Evolutionary conservation across 1,140 invertebrate genomes (phyloP), one percentile per base, ranked within the genome.

Genomic region (Microplitis mediator): DNA sequence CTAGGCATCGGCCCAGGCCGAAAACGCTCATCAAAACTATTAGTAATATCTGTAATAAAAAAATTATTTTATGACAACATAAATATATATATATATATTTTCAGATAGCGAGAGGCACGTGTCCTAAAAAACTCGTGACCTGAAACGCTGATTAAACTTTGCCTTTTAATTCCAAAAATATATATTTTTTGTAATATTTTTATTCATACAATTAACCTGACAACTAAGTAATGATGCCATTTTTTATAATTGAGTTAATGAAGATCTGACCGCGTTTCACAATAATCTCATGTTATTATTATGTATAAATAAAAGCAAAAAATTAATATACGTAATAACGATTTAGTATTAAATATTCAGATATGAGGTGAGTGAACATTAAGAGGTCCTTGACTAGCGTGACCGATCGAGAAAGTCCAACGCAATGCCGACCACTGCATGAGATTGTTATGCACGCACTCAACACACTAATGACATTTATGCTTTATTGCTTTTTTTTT

Each of bases 401-500:
- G 65, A 74, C 71, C 76, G 69, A 79, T 80, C 74, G 79, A 80
- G 83, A 85, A 83, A 85, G 81, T 82, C 70, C 73, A 80, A 62
- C 66, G 67, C 54, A 67, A 62, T 61, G 45, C 31, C 32, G 51
- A 36, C 23, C 23, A 23, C 23, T 23, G 23, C 23, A 23, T 23
- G 65, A 63, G 56, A 69, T 70, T 71, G 77, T 78, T 78, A 72
- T 65, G 39, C 62, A 76, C 16, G 58, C 67, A 70, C 51, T 79
- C 67, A 78, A 74, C 77, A 77, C 34, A 34, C n/a, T 67, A 58
- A 14, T 61, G 16, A 61, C 70, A 3, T 14, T 60, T 69, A 23
- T 58, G 35, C 13, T 58, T 56, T 3, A 58, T 13, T 69, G 4
- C n/a, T 8, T 58, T 58, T 16, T 58, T 31, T 16, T 36, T 16